These are phyloP conservation scores for Okapia johnstoni DNA, from an alignment of 2,113 vertebrate species.

Conservation along the genomic window DNA sequence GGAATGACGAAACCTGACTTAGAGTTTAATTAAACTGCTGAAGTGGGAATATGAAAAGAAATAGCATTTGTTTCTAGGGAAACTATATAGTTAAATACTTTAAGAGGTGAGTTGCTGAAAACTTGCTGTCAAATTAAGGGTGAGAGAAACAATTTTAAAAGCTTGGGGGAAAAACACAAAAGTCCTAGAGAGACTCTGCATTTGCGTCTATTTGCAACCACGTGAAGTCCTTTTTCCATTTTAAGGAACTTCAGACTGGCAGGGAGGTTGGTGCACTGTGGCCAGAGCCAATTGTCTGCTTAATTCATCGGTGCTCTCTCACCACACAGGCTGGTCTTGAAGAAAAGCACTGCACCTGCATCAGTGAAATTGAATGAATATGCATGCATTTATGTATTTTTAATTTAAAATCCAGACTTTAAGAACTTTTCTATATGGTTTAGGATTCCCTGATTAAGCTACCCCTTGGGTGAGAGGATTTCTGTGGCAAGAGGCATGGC, in stretches of 20 bases:
- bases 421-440: background rate
- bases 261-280: background rate
- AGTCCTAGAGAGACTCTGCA: background rate
- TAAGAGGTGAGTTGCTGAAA: constrained; percentile 63
- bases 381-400: background rate
- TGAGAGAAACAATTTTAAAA: constrained; percentile 26
- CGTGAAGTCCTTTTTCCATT: background rate
- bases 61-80: constrained; percentile 55
- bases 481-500: background rate
- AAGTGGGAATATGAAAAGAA: constrained; percentile 45
- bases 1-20: constrained; percentile 33
- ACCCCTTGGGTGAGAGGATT: background rate
- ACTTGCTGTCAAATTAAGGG: constrained; percentile 50
- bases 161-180: background rate
- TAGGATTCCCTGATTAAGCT: background rate
- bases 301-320: background rate
- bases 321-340: background rate
- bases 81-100: constrained; percentile 46
- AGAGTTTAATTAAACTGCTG: constrained; percentile 51
- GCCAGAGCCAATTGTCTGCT: background rate
- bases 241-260: background rate
- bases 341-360: background rate
- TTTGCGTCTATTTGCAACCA: background rate
- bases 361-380: background rate
- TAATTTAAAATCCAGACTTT: background rate